A percentile compares a stretch with the other conserved stretches of the same genome.
phyloP scores from a whole-genome alignment of 2,888 invertebrate genomes.

The Xestia xanthographa region DNA sequence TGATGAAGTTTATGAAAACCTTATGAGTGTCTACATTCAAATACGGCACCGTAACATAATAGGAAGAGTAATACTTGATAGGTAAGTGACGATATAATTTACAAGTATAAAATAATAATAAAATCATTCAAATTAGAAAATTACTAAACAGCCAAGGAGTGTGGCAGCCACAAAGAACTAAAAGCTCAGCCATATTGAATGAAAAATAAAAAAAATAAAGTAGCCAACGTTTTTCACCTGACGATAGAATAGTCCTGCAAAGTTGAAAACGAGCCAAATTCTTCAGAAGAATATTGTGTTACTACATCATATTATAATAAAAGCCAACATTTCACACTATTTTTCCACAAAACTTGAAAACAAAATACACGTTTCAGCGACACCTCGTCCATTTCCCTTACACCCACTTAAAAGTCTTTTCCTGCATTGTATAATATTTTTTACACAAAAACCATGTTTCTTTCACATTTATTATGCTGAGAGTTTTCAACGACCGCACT shows the following conservation, averaged over 20 bases:
- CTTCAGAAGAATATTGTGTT: background rate
- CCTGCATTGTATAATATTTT: conserved; percentile 36
- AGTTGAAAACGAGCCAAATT: background rate
- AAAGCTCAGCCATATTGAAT: too few relatives aligned
- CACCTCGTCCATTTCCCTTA: conserved; percentile 21
- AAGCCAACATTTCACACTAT: background rate
- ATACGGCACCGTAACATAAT: background rate
- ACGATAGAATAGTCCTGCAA: background rate
- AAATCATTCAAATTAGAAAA: background rate
- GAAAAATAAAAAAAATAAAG: too few relatives aligned
- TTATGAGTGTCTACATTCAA: background rate
- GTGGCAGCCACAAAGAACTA: too few relatives aligned
- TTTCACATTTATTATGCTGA: conserved; percentile 56
- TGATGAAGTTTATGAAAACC: background rate
- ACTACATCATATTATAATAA: background rate
- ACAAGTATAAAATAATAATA: background rate
- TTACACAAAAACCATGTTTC: conserved; percentile 47
- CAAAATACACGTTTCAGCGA: background rate
- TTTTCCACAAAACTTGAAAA: background rate
- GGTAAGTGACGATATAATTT: background rate
- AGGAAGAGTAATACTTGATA: background rate
- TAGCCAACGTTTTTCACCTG: too few relatives aligned
- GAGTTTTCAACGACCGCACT: conserved; percentile 60
- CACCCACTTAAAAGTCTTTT: conserved; percentile 27
- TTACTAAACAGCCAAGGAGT: background rate